These are phyloP conservation scores for Meles meles DNA, from an alignment of 2,113 vertebrate species.

Conservation along the genomic window DNA sequence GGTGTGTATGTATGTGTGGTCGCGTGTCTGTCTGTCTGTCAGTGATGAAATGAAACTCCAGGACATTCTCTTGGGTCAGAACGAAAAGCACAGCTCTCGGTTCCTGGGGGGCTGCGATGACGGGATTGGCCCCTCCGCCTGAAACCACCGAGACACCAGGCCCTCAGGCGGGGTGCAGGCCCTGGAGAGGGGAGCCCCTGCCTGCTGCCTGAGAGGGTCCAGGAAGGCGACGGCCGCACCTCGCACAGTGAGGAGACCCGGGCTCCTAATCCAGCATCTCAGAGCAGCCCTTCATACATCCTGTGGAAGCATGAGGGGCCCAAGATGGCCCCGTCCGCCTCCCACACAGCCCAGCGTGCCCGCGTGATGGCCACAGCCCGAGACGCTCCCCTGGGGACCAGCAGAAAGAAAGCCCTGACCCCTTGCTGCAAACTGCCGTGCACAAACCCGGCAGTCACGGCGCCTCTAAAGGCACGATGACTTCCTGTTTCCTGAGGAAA, in stretches of 20 bases:
- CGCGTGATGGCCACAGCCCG: too few species aligned
- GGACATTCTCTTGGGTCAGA: background rate
- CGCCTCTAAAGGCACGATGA: rapidly evolving
- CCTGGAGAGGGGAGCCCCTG: background rate
- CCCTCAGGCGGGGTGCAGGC: background rate
- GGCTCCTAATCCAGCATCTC: background rate
- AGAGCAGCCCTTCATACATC: rapidly evolving
- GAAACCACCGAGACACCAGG: background rate
- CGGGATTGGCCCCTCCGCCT: rapidly evolving
- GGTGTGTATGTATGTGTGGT: background rate
- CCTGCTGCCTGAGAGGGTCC: background rate
- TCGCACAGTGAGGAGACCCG: rapidly evolving
- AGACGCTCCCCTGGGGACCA: rapidly evolving
- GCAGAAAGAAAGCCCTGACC: background rate
- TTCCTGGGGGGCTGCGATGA: rapidly evolving
- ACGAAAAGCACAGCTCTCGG: background rate
- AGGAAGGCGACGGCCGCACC: background rate
- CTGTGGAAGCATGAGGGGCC: rapidly evolving
- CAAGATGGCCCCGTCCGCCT: rapidly evolving
- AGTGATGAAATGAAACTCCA: too few species aligned
- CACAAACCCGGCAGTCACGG: rapidly evolving
- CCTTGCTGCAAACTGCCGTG: rapidly evolving
- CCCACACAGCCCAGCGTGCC: rapidly evolving
- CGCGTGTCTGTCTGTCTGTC: background rate
- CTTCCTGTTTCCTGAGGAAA: background rate